Conservation (phyloP, 1,140 invertebrate species). For the Ceratina japonica region DNA sequence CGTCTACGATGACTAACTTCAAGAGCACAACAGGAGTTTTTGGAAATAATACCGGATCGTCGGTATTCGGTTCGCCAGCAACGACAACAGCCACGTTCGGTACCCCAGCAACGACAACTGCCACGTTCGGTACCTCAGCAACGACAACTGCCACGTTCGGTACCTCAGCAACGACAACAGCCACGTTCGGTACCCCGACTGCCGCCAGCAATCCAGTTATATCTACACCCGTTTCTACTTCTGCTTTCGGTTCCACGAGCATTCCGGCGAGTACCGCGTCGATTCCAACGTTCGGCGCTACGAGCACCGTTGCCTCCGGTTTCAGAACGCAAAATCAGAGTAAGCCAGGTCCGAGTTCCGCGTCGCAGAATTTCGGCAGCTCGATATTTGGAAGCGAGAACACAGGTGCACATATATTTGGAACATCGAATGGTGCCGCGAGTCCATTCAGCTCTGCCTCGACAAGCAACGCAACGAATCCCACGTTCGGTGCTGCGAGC, state of each 20-base stretch:
- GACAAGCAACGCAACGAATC: not conserved
- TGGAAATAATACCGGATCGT: not conserved
- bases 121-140: slow-evolving; percentile 28
- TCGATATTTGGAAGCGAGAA: slow-evolving; percentile 20
- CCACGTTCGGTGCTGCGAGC: slow-evolving; percentile 40
- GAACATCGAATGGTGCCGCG: not conserved
- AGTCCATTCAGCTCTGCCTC: slow-evolving; percentile 9
- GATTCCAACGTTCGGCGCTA: slow-evolving; percentile 36
- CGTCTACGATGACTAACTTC: slow-evolving; percentile 11
- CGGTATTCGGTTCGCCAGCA: slow-evolving; percentile 38
- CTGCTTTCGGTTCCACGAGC: slow-evolving; percentile 10
- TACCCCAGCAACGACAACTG: too few species aligned
- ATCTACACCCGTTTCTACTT: too few species aligned
- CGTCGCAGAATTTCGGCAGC: slow-evolving; percentile 38
- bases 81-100: slow-evolving; percentile 32
- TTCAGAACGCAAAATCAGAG: slow-evolving; percentile 44
- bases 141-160: slow-evolving; percentile 30
- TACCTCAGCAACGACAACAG: slow-evolving; percentile 8
- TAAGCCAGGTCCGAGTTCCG: not conserved
- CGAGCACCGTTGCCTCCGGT: slow-evolving; percentile 3
- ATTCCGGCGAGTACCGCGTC: slow-evolving; percentile 9
- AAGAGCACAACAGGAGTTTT: slow-evolving; percentile 15
- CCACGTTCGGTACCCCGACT: slow-evolving; percentile 28
- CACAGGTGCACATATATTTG: slow-evolving; percentile 3
- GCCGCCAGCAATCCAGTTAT: slow-evolving; percentile 7